Percentiles rank a stretch among this genome's conserved stretches.
These are phyloP conservation scores for Dysdera silvatica DNA, from an alignment of 1,140 invertebrate species.

Conservation along the genomic window DNA sequence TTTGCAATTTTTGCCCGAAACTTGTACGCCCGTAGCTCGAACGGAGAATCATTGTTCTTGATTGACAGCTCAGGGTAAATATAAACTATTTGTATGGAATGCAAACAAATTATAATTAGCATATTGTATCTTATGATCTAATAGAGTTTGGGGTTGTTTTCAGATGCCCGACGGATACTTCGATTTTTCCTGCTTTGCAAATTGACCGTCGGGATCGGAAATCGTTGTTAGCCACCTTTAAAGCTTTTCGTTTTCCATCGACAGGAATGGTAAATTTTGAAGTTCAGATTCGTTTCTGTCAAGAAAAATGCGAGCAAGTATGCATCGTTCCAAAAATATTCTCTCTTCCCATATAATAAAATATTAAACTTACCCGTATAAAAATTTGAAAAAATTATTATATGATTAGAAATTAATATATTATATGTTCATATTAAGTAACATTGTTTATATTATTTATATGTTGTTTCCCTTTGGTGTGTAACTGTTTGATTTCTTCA, in stretches of 20 bases:
- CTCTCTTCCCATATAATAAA: not conserved
- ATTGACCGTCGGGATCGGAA: constrained; percentile 42
- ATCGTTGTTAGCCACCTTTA: constrained; percentile 46
- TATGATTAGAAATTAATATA: not conserved
- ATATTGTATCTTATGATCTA: no score
- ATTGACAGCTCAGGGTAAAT: constrained; percentile 48
- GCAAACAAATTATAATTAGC: no score
- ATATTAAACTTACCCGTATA: not conserved
- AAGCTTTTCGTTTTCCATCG: constrained; percentile 50
- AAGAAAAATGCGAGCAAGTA: constrained; percentile 48
- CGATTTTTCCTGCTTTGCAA: constrained; percentile 47
- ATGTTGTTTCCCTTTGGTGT: not conserved
- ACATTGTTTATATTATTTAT: not conserved
- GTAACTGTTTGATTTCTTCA: no score
- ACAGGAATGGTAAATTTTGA: constrained; percentile 50
- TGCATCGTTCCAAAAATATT: not conserved
- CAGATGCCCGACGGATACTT: constrained; percentile 48
- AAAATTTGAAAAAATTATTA: not conserved
- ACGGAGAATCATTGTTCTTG: constrained; percentile 47
- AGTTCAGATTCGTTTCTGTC: constrained; percentile 50
- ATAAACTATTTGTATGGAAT: not conserved
- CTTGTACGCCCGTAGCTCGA: constrained; percentile 48
- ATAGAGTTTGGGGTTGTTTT: no score
- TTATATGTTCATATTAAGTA: not conserved
- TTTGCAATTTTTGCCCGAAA: constrained; percentile 50